Evolutionary conservation across 2,888 invertebrate species (phyloP).

Genomic region (Pyrochroa serraticornis): DNA sequence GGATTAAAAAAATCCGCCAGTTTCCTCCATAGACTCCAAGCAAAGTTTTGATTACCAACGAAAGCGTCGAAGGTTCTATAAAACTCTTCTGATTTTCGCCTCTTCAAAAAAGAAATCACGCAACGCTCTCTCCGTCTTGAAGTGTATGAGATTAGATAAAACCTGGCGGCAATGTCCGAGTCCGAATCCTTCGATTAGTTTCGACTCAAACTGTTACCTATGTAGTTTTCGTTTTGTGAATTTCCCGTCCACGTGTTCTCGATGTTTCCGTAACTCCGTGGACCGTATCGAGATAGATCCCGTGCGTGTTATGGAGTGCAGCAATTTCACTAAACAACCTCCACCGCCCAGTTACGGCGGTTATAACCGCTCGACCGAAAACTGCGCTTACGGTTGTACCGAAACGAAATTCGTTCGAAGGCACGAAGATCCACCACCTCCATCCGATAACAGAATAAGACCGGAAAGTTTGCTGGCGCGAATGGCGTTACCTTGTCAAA

Average conservation of each 20-base stretch:
- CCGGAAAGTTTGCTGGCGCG: slow-evolving; percentile 44
- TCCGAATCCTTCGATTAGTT: slow-evolving; percentile 6
- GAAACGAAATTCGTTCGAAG: not conserved
- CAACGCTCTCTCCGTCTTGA: slow-evolving; percentile 21
- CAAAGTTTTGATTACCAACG: too few species aligned
- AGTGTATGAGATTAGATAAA: slow-evolving; percentile 33
- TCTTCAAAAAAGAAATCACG: slow-evolving; percentile 5
- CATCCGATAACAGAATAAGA: slow-evolving; percentile 16
- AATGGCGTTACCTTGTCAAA: slow-evolving; percentile 45
- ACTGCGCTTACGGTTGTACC: not conserved
- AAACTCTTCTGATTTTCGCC: too few species aligned
- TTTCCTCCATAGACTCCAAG: too few species aligned
- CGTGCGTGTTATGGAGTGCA: slow-evolving; percentile 14
- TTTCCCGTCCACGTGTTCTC: too few species aligned
- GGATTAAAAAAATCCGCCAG: too few species aligned
- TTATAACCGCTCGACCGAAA: not conserved
- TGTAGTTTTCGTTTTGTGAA: slow-evolving; percentile 1
- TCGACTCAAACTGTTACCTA: not conserved
- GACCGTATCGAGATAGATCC: too few species aligned
- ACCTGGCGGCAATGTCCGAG: slow-evolving; percentile 9
- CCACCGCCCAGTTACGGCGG: not conserved
- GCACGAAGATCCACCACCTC: not conserved
- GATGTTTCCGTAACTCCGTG: too few species aligned
- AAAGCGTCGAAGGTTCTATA: too few species aligned
- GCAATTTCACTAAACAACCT: slow-evolving; percentile 2